These are phyloP conservation scores for Perizoma affinitatum DNA, from an alignment of 2,888 invertebrate species.

Conservation along the genomic window DNA sequence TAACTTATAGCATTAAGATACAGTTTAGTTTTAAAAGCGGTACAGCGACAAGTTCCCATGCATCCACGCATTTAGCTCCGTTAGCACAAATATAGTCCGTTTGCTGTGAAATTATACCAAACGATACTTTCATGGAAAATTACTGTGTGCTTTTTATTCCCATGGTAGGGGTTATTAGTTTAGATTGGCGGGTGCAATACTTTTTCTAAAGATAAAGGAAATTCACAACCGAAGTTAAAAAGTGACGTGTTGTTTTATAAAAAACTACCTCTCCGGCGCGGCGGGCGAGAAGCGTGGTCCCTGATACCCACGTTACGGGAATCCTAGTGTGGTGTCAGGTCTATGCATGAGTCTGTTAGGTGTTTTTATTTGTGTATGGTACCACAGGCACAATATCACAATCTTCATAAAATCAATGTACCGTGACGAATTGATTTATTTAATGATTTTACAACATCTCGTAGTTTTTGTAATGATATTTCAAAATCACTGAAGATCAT, in stretches of 20 bases:
- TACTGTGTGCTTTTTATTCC: slow-evolving; percentile 68
- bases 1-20: slow-evolving; percentile 14
- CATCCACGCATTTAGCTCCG: slow-evolving; percentile 63
- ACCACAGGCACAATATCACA: too few relatives aligned
- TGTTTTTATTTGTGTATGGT: too few relatives aligned
- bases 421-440: slow-evolving; percentile 43
- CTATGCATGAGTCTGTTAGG: too few relatives aligned
- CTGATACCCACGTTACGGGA: too few relatives aligned
- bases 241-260: too few relatives aligned
- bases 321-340: too few relatives aligned
- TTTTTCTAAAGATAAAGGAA: too few relatives aligned
- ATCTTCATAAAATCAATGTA: slow-evolving; percentile 9
- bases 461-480: slow-evolving; percentile 21
- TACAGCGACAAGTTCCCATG: slow-evolving; percentile 52
- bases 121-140: slow-evolving; percentile 65
- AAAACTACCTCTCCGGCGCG: too few relatives aligned
- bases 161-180: slow-evolving; percentile 45
- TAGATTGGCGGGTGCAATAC: slow-evolving; percentile 28
- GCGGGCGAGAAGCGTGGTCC: too few relatives aligned
- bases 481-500: slow-evolving; percentile 25
- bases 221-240: too few relatives aligned
- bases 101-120: slow-evolving; percentile 63
- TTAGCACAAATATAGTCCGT: slow-evolving; percentile 73
- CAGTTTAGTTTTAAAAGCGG: slow-evolving; percentile 2
- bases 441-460: slow-evolving; percentile 36